phyloP scores from a whole-genome alignment of 2,888 invertebrate species.

The Aphidoletes aphidimyza region DNA sequence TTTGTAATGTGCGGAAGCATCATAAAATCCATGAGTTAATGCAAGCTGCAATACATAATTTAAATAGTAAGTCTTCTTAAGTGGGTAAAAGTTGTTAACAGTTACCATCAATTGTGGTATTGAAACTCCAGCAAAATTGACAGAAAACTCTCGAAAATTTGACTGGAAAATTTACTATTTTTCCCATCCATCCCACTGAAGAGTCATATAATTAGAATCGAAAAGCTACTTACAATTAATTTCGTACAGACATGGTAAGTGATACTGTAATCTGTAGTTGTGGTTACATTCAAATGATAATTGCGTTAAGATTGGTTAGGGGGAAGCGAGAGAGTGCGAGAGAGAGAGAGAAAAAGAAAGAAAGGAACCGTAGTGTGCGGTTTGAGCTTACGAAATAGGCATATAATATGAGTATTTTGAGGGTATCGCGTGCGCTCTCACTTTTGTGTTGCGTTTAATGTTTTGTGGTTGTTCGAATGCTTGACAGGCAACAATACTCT shows the following conservation, averaged over 20 bases:
- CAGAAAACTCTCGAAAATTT: neutral
- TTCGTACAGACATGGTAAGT: neutral
- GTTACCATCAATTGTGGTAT: too few relatives aligned
- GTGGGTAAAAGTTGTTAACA: too few relatives aligned
- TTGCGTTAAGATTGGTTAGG: neutral
- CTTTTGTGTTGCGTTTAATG: too few relatives aligned
- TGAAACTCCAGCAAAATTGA: neutral
- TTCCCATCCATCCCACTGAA: neutral
- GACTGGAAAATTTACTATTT: neutral
- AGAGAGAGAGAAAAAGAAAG: too few relatives aligned
- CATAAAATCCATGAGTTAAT: too few relatives aligned
- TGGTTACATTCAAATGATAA: conserved; percentile 10
- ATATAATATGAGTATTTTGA: too few relatives aligned
- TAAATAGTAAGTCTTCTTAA: too few relatives aligned
- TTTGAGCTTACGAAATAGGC: neutral
- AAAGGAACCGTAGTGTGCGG: neutral
- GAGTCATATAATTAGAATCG: neutral
- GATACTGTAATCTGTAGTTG: neutral
- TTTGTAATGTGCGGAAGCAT: too few relatives aligned
- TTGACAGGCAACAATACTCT: too few relatives aligned
- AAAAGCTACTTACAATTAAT: conserved; percentile 31
- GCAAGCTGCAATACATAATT: too few relatives aligned
- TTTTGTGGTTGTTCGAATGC: too few relatives aligned
- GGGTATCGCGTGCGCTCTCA: too few relatives aligned
- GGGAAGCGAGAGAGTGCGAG: neutral